Base-by-base conservation (phyloP, 2,888 invertebrate genomes). In the Rhingia rostrata region DNA sequence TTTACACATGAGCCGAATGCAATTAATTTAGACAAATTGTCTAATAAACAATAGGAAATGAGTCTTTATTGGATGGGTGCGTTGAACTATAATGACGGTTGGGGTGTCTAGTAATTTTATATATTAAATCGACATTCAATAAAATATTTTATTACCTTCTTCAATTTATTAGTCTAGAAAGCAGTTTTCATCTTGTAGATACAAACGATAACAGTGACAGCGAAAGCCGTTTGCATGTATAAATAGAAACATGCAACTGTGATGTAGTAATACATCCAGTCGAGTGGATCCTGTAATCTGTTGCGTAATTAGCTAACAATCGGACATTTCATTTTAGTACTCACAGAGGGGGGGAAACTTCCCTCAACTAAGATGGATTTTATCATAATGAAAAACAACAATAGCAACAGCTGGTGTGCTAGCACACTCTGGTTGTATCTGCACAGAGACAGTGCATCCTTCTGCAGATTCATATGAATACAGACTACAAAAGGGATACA, bases 231-330 rank as follows among this genome's bases (percentile, higher is more conserved):
- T 22, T 22, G 22, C 22, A 22, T 22, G 22, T 5, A 54, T 14
- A 41, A 43, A 12, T 35, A 47, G 14, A 43, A 4, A n/a, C 56
- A 30, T 12, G 43, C 66, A 41, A 12, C 32, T 43, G 22, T 35
- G 14, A 58, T 33, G 33, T 43, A n/a, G 41, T 51, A 60, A 43
- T 61, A 54, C 12, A 4, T 35, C 37, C 61, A 56, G 39, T 77
- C 49, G 35, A 63, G 78, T 7, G 10, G 22, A 61, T 69, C 49
- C 73, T n/a, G 54, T 67, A 73, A 58, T 79, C 79, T 79, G 64
- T 56, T 69, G 45, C 73, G 73, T 83, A 79, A 83, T 69, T 79
- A 74, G 73, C 67, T 73, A 79, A 58, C 79, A 79, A 41, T 51
- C 47, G 32, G 67, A 67, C 66, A 60, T 35, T 63, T 32, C 5